phyloP scores from a whole-genome alignment of 2,113 vertebrate genomes.

The Phrynosoma blainvillii region DNA sequence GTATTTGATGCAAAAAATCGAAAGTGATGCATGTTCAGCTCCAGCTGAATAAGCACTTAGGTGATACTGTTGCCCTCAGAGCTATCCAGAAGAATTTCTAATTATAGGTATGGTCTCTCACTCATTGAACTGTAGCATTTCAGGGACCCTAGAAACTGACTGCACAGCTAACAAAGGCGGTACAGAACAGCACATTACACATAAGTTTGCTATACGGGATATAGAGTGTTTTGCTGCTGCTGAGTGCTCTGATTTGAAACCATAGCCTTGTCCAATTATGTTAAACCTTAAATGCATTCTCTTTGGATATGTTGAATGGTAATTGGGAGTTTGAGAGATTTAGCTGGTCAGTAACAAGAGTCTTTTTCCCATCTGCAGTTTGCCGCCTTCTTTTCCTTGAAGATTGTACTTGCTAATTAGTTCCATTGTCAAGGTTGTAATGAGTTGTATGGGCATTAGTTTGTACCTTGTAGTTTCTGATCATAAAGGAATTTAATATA shows the following conservation, averaged over 20 bases:
- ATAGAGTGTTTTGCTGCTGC: neutral
- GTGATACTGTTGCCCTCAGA: neutral
- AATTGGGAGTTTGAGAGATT: conserved; percentile 20
- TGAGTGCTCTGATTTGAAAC: neutral
- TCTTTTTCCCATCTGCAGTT: neutral
- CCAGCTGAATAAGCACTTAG: neutral
- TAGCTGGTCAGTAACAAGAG: conserved; percentile 19
- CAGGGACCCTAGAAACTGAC: neutral
- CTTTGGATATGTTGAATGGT: conserved; percentile 33
- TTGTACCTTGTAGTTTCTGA: neutral
- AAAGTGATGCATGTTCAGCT: neutral
- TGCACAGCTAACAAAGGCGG: neutral
- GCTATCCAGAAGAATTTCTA: neutral
- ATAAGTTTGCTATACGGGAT: neutral
- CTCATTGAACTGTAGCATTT: neutral
- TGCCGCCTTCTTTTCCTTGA: neutral
- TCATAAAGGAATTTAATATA: neutral
- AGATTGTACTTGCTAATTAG: conserved; percentile 20
- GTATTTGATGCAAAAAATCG: neutral
- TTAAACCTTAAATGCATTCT: conserved; percentile 54
- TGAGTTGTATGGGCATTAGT: conserved; percentile 7
- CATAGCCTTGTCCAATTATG: conserved; percentile 6
- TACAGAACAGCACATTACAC: neutral
- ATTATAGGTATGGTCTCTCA: neutral
- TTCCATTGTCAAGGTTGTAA: neutral